Base-by-base conservation (phyloP, 2,797 vertebrate genomes). In the Molossus alvarezi region DNA sequence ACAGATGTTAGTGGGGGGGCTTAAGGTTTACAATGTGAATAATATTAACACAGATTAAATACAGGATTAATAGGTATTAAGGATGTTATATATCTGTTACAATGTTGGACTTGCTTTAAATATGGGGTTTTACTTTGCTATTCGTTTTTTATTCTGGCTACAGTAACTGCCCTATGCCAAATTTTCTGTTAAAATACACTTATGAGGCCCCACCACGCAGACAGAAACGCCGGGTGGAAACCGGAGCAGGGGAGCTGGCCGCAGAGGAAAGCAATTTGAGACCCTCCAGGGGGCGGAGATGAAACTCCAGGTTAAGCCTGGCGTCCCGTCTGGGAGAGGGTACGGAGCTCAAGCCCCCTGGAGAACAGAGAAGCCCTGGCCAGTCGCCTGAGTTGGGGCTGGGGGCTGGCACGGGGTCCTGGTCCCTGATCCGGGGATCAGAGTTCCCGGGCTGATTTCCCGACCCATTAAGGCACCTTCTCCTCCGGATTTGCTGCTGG, bases 221-320 rank as follows among this genome's bases (percentile, higher is more conserved):
- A 95, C 91, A 1, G 18, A 51, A 45, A 51, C 65, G 51, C 90
- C 0, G 18, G 25, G n/a, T 27, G 64, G n/a, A 87, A 96, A 96
- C 55, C 1, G 1, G 73, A 6, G 55, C 37, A 0, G 48, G 69
- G 64, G n/a, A 79, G 58, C 51, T 3, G 27, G 60, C 33, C 33
- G 75, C 84, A 4, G 80, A 48, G 7, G 62, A 65, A 79, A 53
- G 65, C 97, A 98, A 98, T 98, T 97, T 97, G 98, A 97, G 98
- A 96, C 92, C 82, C 76, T 53, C 13, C 14, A 1, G 37, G 41
- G 84, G 62, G 37, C 91, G 53, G 27, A 77, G 29, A 75, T 27
- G 21, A 67, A 94, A 89, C 60, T 80, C 71, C n/a, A 29, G 76
- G 72, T 75, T 81, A 37, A 87, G 71, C 37, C 81, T 27, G 45